Evolutionary conservation across 2,888 invertebrate species (phyloP), one percentile per base, ranked within the genome.

Genomic region (Brachypalpus laphriformis): DNA sequence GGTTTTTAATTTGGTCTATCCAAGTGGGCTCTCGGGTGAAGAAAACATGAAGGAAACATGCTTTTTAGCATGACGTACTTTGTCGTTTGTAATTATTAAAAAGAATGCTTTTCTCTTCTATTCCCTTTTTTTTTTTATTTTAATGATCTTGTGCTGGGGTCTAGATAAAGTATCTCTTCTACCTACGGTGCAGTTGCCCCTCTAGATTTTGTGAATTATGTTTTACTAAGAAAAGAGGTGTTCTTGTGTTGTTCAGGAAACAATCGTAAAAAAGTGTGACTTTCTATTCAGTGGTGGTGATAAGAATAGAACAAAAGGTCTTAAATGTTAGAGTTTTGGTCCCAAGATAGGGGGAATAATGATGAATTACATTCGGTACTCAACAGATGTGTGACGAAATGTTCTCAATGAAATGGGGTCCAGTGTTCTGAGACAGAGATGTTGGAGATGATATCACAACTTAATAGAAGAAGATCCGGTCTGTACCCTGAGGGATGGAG

Each of bases 31-130:
- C 63, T 54, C 11, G 25, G 42, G 28, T 54, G 54, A 42, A 18
- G 8, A 22, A 42, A 68, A 54, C 54, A 54, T 51, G 51, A 31
- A 61, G 42, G 61, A 16, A 45, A 61, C 61, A 42, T 61, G 61
- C 45, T 61, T 54, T 51, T 14, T n/a, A 57, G 40, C 42, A 40
- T 28, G 59, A 51, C 34, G 65, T 51, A 66, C 59, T 14, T 59
- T 47, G 37, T 18, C 40, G 28, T 25, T 40, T 31, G 40, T 42
- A 72, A 72, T 72, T 71, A 71, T 59, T 37, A 59, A 71, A 56
- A 40, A 28, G 25, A 56, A 42, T 25, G n/a, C 1, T 18, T 45
- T 51, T 66, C n/a, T n/a, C n/a, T n/a, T n/a, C n/a, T n/a, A n/a
- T n/a, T n/a, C n/a, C n/a, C n/a, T n/a, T n/a, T 59, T 51, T 28